Evolutionary conservation across 2,797 vertebrate genomes (phyloP), one percentile per base, ranked within the genome.

Genomic region (Zalophus californianus): DNA sequence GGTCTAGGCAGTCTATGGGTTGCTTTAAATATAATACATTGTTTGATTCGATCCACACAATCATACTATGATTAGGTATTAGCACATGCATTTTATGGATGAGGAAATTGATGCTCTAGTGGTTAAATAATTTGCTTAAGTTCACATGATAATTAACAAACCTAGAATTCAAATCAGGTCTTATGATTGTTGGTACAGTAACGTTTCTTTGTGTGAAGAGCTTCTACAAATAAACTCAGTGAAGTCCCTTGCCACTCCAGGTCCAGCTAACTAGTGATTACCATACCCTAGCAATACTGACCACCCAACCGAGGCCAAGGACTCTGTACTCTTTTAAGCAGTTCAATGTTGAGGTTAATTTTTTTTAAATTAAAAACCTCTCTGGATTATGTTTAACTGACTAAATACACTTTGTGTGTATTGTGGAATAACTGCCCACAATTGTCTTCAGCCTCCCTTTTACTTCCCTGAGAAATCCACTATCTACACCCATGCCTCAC

Each of bases 111-210:
- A 64, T 78, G 35, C 4, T 41, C 8, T 66, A 72, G 20, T 86
- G 27, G 4, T 64, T 90, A 66, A 75, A 52, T 72, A 66, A 58
- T 29, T 91, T 93, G 56, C 12, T 93, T 9, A 93, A 87, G 2
- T 54, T 94, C 27, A 89, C 8, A 3, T 2, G 52, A 44, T 75
- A 73, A 92, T 70, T 64, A 44, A 83, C 50, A 88, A 75, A 58
- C 25, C 60, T 78, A 62, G 70, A 96, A 82, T 90, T 92, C n/a
- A 93, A 52, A 44, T 93, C 5, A 70, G 52, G 41, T 70, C 5
- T 93, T 72, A 48, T 23, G 50, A 73, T 94, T 79, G 16, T 82
- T 84, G 21, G 13, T 68, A 75, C 44, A 89, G 3, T 75, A 66
- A 21, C 14, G 58, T 70, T 66, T 79, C 60, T 79, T 91, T 56